A percentile compares a stretch with the other conserved stretches of the same genome.
These are phyloP conservation scores for Chloebia gouldiae DNA, from an alignment of 2,113 vertebrate species.

Conservation along the genomic window DNA sequence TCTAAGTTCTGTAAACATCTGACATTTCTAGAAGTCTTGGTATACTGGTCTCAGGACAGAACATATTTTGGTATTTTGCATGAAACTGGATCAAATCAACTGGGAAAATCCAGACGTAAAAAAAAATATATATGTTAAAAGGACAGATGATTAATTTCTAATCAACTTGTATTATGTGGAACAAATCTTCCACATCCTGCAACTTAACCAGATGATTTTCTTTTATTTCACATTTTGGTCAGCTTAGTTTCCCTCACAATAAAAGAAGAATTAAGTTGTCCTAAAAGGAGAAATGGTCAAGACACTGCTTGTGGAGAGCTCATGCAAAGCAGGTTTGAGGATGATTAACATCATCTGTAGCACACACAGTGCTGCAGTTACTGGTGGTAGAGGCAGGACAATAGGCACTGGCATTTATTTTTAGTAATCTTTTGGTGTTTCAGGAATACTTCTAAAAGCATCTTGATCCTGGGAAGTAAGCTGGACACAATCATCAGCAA, in stretches of 20 bases:
- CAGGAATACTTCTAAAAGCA: neutral
- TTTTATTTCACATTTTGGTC: neutral
- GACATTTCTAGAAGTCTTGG: slow-evolving; percentile 38
- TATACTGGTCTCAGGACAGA: neutral
- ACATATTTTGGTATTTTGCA: neutral
- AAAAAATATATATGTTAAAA: neutral
- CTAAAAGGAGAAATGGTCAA: neutral
- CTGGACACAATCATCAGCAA: neutral
- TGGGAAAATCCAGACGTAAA: neutral
- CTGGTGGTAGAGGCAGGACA: neutral
- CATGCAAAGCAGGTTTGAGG: neutral
- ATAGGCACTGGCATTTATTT: neutral
- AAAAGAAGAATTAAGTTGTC: neutral
- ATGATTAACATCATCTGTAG: neutral
- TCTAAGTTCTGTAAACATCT: slow-evolving; percentile 77
- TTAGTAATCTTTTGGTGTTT: neutral
- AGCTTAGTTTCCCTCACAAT: neutral
- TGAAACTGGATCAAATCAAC: neutral
- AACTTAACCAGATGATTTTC: neutral
- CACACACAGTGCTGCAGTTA: neutral
- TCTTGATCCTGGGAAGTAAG: neutral
- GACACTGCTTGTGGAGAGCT: neutral
- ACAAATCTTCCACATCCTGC: neutral
- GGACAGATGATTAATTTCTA: neutral
- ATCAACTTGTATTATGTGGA: neutral